phyloP scores from a whole-genome alignment of 2,113 vertebrate genomes.

The Oplegnathus fasciatus region DNA sequence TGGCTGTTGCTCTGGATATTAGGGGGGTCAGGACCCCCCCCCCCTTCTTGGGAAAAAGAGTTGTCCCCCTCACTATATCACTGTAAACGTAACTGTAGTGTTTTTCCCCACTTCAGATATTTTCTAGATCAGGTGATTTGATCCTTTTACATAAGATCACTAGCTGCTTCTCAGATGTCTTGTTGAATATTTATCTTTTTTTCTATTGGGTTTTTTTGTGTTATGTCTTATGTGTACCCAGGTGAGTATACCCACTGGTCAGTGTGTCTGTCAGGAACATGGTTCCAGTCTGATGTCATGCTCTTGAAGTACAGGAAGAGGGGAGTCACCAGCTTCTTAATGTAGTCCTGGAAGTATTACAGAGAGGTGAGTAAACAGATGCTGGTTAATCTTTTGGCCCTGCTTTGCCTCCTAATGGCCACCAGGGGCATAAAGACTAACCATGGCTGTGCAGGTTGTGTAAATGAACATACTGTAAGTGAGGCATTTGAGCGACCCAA shows the following conservation, averaged over 20 bases:
- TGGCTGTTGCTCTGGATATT: no score
- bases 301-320: slow-evolving; percentile 80
- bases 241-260: slow-evolving; percentile 90
- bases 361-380: neutral
- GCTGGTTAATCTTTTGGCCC: neutral
- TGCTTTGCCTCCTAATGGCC: neutral
- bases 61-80: no score
- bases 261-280: slow-evolving; percentile 56
- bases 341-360: slow-evolving; percentile 80
- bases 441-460: neutral
- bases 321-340: slow-evolving; percentile 83
- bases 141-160: no score
- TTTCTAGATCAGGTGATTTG: no score
- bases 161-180: no score
- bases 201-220: neutral
- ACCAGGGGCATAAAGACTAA: neutral
- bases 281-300: slow-evolving; percentile 57
- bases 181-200: no score
- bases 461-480: neutral
- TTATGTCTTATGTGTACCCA: neutral
- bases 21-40: no score
- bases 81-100: no score
- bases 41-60: no score
- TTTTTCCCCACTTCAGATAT: no score
- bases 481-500: neutral